Evolutionary conservation across 2,113 vertebrate genomes (phyloP).

Genomic region (Phocoena phocoena): DNA sequence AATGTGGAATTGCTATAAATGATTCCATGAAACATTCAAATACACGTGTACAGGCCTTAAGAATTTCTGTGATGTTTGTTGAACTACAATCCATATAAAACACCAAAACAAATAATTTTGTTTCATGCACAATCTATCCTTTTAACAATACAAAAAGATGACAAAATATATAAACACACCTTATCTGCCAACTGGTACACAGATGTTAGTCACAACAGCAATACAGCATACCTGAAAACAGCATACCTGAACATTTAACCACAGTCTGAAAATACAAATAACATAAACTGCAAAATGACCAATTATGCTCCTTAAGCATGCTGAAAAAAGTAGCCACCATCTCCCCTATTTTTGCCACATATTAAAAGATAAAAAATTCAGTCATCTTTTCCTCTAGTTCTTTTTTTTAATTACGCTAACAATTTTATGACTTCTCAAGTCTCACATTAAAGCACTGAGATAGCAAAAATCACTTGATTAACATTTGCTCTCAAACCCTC

Average conservation of each 20-base stretch:
- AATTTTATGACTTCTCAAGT: neutral
- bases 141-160: neutral
- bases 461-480: neutral
- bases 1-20: conserved; percentile 7
- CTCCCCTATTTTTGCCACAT: neutral
- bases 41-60: neutral
- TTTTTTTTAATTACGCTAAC: neutral
- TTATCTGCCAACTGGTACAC: neutral
- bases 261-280: neutral
- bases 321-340: neutral
- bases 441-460: neutral
- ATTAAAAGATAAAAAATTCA: neutral
- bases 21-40: neutral
- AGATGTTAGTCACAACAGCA: neutral
- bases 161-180: neutral
- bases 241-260: neutral
- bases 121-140: neutral
- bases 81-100: neutral
- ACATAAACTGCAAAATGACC: neutral
- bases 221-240: neutral
- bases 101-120: neutral
- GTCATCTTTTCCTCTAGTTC: neutral
- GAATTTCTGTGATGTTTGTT: neutral
- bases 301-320: neutral
- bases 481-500: neutral